These are phyloP conservation scores for Oryctes rhinoceros DNA, from an alignment of 1,140 invertebrate species.

Conservation along the genomic window DNA sequence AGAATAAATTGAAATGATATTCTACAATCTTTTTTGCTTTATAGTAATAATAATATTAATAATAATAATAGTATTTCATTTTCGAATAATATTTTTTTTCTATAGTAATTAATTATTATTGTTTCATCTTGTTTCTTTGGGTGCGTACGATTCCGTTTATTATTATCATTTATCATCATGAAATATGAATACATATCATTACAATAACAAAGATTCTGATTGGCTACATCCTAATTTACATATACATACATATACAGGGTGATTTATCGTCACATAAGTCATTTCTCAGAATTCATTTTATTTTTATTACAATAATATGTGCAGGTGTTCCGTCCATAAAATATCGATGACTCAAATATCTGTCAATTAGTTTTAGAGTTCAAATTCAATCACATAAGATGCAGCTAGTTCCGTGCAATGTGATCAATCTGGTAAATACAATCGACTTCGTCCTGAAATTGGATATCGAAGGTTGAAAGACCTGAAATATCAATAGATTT, in stretches of 20 bases:
- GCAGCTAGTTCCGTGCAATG: too few relatives aligned
- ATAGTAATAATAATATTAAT: slow-evolving; percentile 6
- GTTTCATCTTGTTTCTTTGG: slow-evolving; percentile 29
- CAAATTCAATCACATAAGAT: too few relatives aligned
- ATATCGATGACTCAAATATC: background rate
- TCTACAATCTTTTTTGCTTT: slow-evolving; percentile 7
- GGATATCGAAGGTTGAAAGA: too few relatives aligned
- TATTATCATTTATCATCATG: slow-evolving; percentile 29
- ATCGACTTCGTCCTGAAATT: too few relatives aligned
- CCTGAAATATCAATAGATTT: too few relatives aligned
- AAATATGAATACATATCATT: slow-evolving; percentile 48
- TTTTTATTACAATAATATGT: slow-evolving; percentile 16
- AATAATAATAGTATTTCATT: background rate
- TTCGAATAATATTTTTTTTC: background rate
- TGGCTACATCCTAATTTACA: slow-evolving; percentile 55
- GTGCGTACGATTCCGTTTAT: slow-evolving; percentile 11
- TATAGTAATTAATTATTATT: slow-evolving; percentile 14
- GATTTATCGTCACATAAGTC: slow-evolving; percentile 55
- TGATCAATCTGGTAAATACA: too few relatives aligned
- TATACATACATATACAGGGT: slow-evolving; percentile 61
- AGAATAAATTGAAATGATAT: background rate
- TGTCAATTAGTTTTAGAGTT: too few relatives aligned
- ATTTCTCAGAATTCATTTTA: slow-evolving; percentile 18
- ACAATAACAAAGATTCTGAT: slow-evolving; percentile 59
- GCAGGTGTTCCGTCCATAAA: background rate